phyloP scores from a whole-genome alignment of 2,113 vertebrate genomes.

The Catharus minimus region DNA sequence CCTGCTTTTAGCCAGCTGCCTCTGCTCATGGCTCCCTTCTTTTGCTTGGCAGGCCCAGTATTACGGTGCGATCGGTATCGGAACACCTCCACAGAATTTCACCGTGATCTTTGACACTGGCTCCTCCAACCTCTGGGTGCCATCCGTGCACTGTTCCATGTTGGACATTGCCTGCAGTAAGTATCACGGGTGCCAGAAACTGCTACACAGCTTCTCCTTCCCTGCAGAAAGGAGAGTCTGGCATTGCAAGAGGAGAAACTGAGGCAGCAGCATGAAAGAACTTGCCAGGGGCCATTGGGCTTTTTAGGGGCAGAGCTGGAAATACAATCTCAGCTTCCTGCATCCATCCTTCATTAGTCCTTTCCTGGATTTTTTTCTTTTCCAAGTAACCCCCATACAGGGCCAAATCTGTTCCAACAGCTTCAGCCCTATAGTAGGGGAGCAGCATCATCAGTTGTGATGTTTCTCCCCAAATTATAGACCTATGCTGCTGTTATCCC shows the following conservation, averaged over 20 bases:
- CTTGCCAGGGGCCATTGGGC: neutral
- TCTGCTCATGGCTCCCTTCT: neutral
- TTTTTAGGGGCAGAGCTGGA: neutral
- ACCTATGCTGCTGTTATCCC: neutral
- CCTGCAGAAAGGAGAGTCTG: neutral
- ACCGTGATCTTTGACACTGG: conserved; percentile 96
- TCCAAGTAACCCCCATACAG: neutral
- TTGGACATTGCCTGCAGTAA: conserved; percentile 91
- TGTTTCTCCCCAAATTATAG: conserved; percentile 40
- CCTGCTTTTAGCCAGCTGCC: neutral
- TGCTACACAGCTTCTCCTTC: neutral
- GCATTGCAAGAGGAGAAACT: neutral
- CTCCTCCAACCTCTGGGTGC: conserved; percentile 97
- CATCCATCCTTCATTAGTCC: neutral
- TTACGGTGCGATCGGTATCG: conserved; percentile 86
- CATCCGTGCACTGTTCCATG: conserved; percentile 85
- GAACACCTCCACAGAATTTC: conserved; percentile 87
- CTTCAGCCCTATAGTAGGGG: neutral
- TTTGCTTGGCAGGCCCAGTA: conserved; percentile 87
- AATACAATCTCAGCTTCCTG: neutral
- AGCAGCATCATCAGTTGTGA: neutral
- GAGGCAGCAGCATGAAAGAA: neutral
- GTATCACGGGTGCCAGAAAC: conserved; percentile 19
- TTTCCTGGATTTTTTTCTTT: neutral
- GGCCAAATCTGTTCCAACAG: neutral